Evolutionary conservation across 2,113 vertebrate genomes (phyloP).

Genomic region (Sturnira hondurensis): DNA sequence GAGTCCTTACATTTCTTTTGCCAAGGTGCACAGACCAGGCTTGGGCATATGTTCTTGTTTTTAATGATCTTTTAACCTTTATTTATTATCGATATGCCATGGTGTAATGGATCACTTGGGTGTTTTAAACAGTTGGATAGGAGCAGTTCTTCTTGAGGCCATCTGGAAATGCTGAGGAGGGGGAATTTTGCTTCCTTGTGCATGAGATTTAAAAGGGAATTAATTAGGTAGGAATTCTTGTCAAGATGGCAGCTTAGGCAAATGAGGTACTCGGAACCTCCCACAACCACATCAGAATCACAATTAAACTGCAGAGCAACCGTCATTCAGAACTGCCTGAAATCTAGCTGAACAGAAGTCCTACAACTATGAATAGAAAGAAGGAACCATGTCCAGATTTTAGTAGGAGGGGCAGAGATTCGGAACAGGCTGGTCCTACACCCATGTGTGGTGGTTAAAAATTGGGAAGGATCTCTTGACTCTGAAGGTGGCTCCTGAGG

Average conservation of each 20-base stretch:
- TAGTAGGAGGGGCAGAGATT: background rate
- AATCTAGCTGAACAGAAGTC: background rate
- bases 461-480: background rate
- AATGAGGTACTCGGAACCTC: background rate
- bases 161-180: slow-evolving; percentile 29
- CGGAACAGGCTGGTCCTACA: background rate
- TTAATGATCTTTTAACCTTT: slow-evolving; percentile 50
- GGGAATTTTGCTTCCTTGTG: background rate
- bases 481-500: background rate
- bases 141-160: slow-evolving; percentile 14
- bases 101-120: slow-evolving; percentile 37
- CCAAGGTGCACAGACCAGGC: background rate
- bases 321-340: background rate
- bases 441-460: background rate
- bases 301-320: background rate
- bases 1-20: background rate
- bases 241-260: background rate
- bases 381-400: background rate
- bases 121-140: slow-evolving; percentile 12
- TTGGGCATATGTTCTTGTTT: slow-evolving; percentile 50
- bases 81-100: slow-evolving; percentile 21
- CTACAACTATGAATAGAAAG: background rate
- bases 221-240: background rate
- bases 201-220: background rate
- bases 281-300: background rate